phyloP scores from a whole-genome alignment of 1,140 invertebrate species.

The Vollenhovia emeryi region DNA sequence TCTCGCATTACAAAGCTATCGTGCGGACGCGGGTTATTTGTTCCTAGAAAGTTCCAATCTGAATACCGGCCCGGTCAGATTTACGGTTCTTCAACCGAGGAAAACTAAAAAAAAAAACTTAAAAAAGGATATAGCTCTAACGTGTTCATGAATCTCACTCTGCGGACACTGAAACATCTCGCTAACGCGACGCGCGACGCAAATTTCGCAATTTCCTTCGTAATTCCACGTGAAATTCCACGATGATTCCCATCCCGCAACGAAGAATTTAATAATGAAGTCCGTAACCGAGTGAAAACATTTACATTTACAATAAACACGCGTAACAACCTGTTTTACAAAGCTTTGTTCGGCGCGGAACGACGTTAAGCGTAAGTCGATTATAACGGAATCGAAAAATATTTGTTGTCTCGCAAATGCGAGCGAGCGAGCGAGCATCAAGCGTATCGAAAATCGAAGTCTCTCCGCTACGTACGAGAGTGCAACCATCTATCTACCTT shows the following conservation, averaged over 20 bases:
- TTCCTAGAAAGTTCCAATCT: constrained; percentile 39
- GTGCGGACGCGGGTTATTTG: constrained; percentile 54
- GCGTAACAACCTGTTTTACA: constrained; percentile 40
- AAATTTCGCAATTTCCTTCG: background rate
- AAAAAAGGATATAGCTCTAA: background rate
- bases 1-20: constrained; percentile 57
- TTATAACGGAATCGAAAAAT: constrained; percentile 55
- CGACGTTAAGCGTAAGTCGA: constrained; percentile 49
- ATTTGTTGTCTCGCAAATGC: constrained; percentile 27
- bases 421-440: background rate
- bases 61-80: constrained; percentile 17
- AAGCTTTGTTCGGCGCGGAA: constrained; percentile 41
- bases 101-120: background rate
- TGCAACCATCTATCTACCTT: constrained; percentile 32
- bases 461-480: constrained; percentile 9
- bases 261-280: constrained; percentile 48
- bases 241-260: constrained; percentile 8
- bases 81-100: constrained; percentile 1
- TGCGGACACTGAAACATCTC: background rate
- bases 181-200: background rate
- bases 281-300: constrained; percentile 37
- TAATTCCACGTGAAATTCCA: constrained; percentile 17
- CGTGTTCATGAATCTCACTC: background rate
- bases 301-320: constrained; percentile 36
- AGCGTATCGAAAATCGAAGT: constrained; percentile 57